A percentile compares a stretch with the other conserved stretches of the same genome.
Evolutionary conservation across 2,888 invertebrate genomes (phyloP).

Genomic region (Ennomos fuscantarius): DNA sequence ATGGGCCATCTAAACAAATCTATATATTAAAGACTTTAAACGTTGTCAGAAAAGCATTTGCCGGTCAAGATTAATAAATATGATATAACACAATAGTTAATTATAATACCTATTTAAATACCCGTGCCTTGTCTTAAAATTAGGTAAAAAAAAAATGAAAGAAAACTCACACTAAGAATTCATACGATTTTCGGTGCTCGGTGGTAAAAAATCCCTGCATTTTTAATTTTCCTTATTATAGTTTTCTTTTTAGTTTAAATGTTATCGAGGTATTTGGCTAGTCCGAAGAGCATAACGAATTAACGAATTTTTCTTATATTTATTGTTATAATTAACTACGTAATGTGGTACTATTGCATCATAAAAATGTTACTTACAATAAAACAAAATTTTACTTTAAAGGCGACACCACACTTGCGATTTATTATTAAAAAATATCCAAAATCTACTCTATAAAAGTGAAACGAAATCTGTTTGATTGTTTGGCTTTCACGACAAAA

Average conservation of each 20-base stretch:
- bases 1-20: slow-evolving; percentile 9
- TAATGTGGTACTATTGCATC: slow-evolving; percentile 2
- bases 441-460: too few relatives aligned
- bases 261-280: slow-evolving; percentile 68
- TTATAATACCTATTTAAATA: slow-evolving; percentile 19
- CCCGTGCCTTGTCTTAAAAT: slow-evolving; percentile 46
- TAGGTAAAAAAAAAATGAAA: slow-evolving; percentile 24
- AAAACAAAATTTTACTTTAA: too few relatives aligned
- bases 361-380: not conserved
- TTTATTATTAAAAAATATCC: too few relatives aligned
- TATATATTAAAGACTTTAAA: not conserved
- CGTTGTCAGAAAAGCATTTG: slow-evolving; percentile 10
- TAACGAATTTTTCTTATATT: slow-evolving; percentile 50
- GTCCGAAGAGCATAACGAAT: slow-evolving; percentile 59
- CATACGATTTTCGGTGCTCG: slow-evolving; percentile 63
- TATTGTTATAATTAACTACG: slow-evolving; percentile 12
- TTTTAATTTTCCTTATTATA: slow-evolving; percentile 38
- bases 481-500: too few relatives aligned
- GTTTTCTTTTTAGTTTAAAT: slow-evolving; percentile 51
- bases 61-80: slow-evolving; percentile 13
- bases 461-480: too few relatives aligned
- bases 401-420: too few relatives aligned
- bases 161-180: slow-evolving; percentile 20
- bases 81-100: slow-evolving; percentile 7
- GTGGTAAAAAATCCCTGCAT: slow-evolving; percentile 45